Evolutionary conservation across 2,113 vertebrate species (phyloP).

Genomic region (Nothoprocta perdicaria): DNA sequence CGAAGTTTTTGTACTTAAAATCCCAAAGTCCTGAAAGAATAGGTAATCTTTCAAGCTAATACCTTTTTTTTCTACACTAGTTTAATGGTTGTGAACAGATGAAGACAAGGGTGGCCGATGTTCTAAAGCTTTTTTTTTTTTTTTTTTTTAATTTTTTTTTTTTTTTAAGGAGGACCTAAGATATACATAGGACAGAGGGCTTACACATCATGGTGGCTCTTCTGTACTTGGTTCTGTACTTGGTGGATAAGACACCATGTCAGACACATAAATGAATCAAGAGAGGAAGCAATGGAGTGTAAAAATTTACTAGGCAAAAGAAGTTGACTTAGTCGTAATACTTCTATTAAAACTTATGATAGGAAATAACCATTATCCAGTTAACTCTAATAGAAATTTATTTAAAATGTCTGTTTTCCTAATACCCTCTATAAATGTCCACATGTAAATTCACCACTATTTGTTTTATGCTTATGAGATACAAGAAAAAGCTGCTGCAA

Average conservation of each 20-base stretch:
- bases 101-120: background rate
- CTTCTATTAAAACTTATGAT: background rate
- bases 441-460: background rate
- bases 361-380: rapidly evolving
- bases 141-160: background rate
- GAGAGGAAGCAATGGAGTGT: background rate
- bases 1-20: background rate
- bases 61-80: background rate
- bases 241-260: background rate
- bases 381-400: background rate
- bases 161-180: background rate
- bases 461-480: background rate
- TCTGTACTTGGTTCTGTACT: background rate
- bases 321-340: background rate
- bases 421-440: background rate
- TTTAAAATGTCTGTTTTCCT: background rate
- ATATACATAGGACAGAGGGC: background rate
- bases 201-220: rapidly evolving
- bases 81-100: background rate
- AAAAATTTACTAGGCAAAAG: background rate
- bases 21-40: background rate
- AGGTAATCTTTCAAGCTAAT: background rate
- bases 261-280: background rate
- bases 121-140: background rate
- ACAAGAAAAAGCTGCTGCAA: background rate